These are phyloP conservation scores for Bradypodion ventrale DNA, from an alignment of 2,797 vertebrate species.

Conservation along the genomic window DNA sequence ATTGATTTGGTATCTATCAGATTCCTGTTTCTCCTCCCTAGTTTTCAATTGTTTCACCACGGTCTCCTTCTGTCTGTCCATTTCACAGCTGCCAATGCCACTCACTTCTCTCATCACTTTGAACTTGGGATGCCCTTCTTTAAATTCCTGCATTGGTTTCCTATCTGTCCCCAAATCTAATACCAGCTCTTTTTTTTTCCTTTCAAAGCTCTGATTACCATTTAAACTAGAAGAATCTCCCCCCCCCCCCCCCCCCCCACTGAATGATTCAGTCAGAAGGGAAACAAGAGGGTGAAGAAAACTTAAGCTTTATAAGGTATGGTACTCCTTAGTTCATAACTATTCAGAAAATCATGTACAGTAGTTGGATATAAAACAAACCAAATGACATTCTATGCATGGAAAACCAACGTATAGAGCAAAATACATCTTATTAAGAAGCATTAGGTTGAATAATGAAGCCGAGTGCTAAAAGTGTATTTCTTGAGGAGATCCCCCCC, in stretches of 20 bases:
- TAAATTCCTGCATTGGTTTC: background rate
- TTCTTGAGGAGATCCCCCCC: constrained; percentile 29
- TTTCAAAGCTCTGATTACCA: too few relatives aligned
- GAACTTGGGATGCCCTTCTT: background rate
- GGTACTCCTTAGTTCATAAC: background rate
- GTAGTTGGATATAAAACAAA: background rate
- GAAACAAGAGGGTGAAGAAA: background rate
- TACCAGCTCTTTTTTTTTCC: background rate
- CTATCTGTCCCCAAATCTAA: background rate
- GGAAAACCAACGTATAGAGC: background rate
- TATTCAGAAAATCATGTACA: background rate
- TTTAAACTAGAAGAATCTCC: too few relatives aligned
- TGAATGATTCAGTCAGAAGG: too few relatives aligned
- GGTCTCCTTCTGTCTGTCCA: background rate
- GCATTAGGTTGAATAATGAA: background rate
- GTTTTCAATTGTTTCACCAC: background rate
- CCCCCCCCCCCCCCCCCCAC: too few relatives aligned
- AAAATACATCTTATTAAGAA: background rate
- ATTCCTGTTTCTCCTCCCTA: background rate
- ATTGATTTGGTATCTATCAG: background rate
- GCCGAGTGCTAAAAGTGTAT: constrained; percentile 21
- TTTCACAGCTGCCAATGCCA: background rate
- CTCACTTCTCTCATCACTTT: background rate
- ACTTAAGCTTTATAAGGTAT: background rate
- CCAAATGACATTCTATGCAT: background rate